phyloP scores from a whole-genome alignment of 2,888 invertebrate genomes.

The Anodontia alba region DNA sequence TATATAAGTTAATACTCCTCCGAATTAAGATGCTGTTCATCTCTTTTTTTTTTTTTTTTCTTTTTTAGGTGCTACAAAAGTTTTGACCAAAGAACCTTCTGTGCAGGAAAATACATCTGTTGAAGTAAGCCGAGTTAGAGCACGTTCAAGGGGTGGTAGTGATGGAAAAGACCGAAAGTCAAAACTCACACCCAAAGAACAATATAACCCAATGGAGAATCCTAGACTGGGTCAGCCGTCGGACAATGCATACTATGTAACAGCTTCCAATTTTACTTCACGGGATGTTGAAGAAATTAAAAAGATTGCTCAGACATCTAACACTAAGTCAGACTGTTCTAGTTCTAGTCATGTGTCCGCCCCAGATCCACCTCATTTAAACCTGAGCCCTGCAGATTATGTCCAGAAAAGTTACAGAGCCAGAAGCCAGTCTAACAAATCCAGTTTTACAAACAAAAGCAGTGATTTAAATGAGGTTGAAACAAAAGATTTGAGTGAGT shows the following conservation, averaged over 20 bases:
- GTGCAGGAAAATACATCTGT: slow-evolving; percentile 22
- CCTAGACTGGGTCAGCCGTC: slow-evolving; percentile 47
- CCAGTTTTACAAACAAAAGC: not conserved
- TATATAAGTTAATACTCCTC: too few relatives aligned
- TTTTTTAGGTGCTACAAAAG: not conserved
- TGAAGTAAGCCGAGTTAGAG: slow-evolving; percentile 29
- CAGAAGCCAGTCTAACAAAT: not conserved
- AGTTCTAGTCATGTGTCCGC: slow-evolving; percentile 76
- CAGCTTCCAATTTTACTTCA: slow-evolving; percentile 66
- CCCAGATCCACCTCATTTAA: slow-evolving; percentile 71
- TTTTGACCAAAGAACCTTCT: not conserved
- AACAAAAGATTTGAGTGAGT: not conserved
- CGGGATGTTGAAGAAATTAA: slow-evolving; percentile 73
- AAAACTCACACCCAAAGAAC: not conserved
- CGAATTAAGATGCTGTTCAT: too few relatives aligned
- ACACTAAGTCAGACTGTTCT: slow-evolving; percentile 67
- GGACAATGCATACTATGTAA: slow-evolving; percentile 44
- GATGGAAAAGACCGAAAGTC: slow-evolving; percentile 1
- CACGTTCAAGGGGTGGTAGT: slow-evolving; percentile 35
- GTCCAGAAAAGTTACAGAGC: slow-evolving; percentile 35
- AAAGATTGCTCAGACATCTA: slow-evolving; percentile 30
- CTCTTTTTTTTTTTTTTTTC: not conserved
- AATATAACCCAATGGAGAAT: slow-evolving; percentile 52
- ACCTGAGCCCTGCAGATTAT: slow-evolving; percentile 59
- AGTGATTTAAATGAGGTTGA: slow-evolving; percentile 19